Evolutionary conservation across 2,797 vertebrate species (phyloP), one percentile per base, ranked within the genome.

Genomic region (Lateolabrax maculatus): DNA sequence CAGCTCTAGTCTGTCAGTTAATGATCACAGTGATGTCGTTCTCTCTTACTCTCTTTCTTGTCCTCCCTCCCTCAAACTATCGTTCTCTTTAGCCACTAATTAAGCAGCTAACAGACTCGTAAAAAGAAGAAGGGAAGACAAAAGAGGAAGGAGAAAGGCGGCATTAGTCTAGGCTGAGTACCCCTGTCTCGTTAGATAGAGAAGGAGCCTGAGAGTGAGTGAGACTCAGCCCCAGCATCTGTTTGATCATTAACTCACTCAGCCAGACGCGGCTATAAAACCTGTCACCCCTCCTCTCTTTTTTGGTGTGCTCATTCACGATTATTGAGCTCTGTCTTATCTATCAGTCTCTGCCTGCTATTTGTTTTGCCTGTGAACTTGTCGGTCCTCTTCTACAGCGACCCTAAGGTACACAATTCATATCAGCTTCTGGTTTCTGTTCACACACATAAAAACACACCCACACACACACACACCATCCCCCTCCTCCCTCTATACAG

Each of bases 181-280:
- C 81, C 71, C 70, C 77, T 80, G 86, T 89, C 90, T 91, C 21
- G 78, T 93, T 92, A 89, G 88, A 87, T 27, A 49, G 75, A 80
- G 77, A 70, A 52, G 25, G 71, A 70, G 74, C 77, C 48, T 37
- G 72, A 71, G 77, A 78, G 81, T 6, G 71, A 75, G 80, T 25
- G 76, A 66, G 80, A 76, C 71, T 46, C 56, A 64, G 86, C 73
- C 77, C 70, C 83, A 76, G 84, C 82, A 77, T 73, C 81, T 84
- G 87, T 91, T 80, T 90, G 87, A 93, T 90, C 85, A 92, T 93
- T 92, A 93, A 93, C 93, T 89, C 80, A n/a, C 69, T 79, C 36
- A 80, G 73, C 55, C 82, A 75, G 84, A 81, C 74, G 4, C 3
- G 15, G 43, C 81, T 53, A 78, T 90, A 89, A 93, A 91, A 83